These are phyloP conservation scores for Aeoliscus strigatus DNA, from an alignment of 2,797 vertebrate species.

Conservation along the genomic window DNA sequence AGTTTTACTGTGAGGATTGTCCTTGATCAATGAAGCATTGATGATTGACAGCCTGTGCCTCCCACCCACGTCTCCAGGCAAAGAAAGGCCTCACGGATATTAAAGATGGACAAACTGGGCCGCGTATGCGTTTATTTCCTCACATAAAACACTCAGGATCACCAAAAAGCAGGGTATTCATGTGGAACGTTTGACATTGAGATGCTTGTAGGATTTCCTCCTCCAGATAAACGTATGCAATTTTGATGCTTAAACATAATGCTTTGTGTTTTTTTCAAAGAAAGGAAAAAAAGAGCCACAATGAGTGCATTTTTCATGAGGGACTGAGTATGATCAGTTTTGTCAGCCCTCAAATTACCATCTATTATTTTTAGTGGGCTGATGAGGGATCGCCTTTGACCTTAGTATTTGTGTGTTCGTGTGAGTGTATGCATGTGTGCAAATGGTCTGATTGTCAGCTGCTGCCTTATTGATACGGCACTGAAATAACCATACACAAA, in stretches of 20 bases:
- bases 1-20: constrained; percentile 77
- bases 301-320: neutral
- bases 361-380: constrained; percentile 10
- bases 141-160: constrained; percentile 25
- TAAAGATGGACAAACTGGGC: constrained; percentile 39
- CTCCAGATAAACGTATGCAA: too few species aligned
- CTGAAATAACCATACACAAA: too few species aligned
- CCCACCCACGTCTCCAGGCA: constrained; percentile 67
- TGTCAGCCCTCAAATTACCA: constrained; percentile 2
- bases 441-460: constrained; percentile 14
- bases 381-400: constrained; percentile 26
- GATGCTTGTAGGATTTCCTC: too few species aligned
- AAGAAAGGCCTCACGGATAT: constrained; percentile 66
- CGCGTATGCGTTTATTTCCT: constrained; percentile 29
- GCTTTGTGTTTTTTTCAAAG: too few species aligned
- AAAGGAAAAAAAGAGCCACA: neutral
- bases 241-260: neutral
- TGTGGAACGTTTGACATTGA: constrained; percentile 12
- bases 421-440: neutral
- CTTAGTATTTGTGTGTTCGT: constrained; percentile 12
- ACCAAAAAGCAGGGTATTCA: constrained; percentile 8
- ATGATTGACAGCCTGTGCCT: constrained; percentile 72
- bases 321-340: neutral
- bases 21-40: constrained; percentile 72
- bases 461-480: constrained; percentile 1